Conservation (phyloP, 2,797 vertebrate genomes). For the Lepidocolaptes lacrymiger region DNA sequence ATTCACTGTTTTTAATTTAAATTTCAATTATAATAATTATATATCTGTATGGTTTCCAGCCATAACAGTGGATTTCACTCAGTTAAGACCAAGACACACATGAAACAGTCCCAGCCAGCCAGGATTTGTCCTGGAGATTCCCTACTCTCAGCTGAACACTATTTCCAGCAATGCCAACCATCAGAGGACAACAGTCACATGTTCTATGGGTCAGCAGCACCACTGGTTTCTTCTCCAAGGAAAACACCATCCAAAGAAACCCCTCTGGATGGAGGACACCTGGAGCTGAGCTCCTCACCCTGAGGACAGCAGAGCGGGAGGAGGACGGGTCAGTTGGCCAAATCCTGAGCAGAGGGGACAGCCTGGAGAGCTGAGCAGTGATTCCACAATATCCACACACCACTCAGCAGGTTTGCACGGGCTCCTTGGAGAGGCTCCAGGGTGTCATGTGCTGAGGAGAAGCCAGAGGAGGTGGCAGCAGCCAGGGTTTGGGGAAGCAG, state of each 20-base stretch:
- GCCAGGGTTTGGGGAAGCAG: neutral
- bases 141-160: fast-evolving
- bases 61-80: neutral
- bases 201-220: neutral
- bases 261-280: neutral
- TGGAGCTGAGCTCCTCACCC: neutral
- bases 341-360: neutral
- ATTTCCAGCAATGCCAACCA: neutral
- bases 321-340: neutral
- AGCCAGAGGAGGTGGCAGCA: neutral
- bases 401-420: neutral
- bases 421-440: neutral
- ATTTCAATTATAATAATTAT: neutral
- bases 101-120: neutral
- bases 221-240: neutral
- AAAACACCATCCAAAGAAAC: neutral
- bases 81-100: neutral
- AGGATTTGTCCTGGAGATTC: neutral
- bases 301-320: neutral
- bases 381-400: fast-evolving
- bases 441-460: neutral
- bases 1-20: neutral
- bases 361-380: neutral
- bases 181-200: neutral
- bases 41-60: neutral